Base-by-base conservation (phyloP, 2,888 invertebrate species). In the Halictus quadricinctus region DNA sequence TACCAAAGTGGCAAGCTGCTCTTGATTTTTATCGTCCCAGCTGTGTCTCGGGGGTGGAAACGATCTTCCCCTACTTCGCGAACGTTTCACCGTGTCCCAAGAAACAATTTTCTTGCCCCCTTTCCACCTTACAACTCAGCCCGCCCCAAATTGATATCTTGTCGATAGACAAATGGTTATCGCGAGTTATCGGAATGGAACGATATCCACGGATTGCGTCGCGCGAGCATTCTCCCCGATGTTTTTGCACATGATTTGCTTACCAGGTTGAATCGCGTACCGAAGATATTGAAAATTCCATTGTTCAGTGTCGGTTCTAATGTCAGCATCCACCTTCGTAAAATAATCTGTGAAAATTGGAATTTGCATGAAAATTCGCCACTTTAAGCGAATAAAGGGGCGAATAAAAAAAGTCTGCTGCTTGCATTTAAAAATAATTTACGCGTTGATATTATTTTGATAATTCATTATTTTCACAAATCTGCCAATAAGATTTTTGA, bases 91-190 rank as follows among this genome's bases (percentile, higher is more conserved):
- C 48, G 41, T 64, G 76, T 46, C 77, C 74, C 76, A 60, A 83
- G 88, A 88, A 87, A 87, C 88, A 88, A 88, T 90, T 90, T 88
- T 88, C 86, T 77, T 85, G 80, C 85, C 86, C 86, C 76, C 86
- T 75, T 58, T 36, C 78, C 83, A 80, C 72, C 84, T 64, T 79
- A 76, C 60, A 21, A 66, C 54, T 78, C 87, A 76, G 79, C 60
- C 60, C 73, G 41, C 74, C 64, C 60, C 72, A 58, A 87, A 87
- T 85, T 87, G 80, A 64, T 85, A 84, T 80, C 76, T 80, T 76
- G 66, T 80, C 83, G 66, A 83, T 80, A 80, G 80, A 85, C 36
- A 77, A 80, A 72, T 72, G 80, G 80, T 70, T 60, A 74, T 73
- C 75, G 36, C 79, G 18, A 72, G 73, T 84, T 84, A 58, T 84